These are phyloP conservation scores for Telenomus remus DNA, from an alignment of 1,140 invertebrate species.

Conservation along the genomic window DNA sequence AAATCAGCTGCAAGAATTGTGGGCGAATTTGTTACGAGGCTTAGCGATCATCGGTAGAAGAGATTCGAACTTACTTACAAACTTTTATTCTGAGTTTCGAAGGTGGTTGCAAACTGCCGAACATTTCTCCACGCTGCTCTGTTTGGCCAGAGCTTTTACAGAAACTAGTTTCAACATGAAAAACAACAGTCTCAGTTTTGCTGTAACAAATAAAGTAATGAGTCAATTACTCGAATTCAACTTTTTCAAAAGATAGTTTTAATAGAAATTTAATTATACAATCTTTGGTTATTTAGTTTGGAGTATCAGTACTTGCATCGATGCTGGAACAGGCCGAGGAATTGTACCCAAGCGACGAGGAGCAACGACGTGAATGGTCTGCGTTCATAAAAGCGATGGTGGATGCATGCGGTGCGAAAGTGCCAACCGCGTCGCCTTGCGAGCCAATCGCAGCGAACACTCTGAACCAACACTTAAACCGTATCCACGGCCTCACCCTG, in stretches of 20 bases:
- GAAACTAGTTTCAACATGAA: conserved; percentile 66
- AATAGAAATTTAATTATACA: conserved; percentile 15
- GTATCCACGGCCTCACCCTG: conserved; percentile 63
- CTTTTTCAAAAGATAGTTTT: too few relatives aligned
- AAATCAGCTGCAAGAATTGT: conserved; percentile 73
- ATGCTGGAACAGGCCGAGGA: conserved; percentile 69
- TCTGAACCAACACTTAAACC: conserved; percentile 66
- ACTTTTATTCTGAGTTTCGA: conserved; percentile 76
- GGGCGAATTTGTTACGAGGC: conserved; percentile 75
- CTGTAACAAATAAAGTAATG: conserved; percentile 69
- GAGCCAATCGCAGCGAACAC: conserved; percentile 67
- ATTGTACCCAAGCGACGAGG: conserved; percentile 56
- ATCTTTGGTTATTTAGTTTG: conserved; percentile 66
- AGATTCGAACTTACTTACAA: conserved; percentile 73
- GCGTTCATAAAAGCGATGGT: conserved; percentile 64
- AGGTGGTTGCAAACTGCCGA: conserved; percentile 70
- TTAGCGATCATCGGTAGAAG: conserved; percentile 75
- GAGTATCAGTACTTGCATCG: conserved; percentile 69
- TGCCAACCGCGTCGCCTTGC: conserved; percentile 65
- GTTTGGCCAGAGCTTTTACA: conserved; percentile 64
- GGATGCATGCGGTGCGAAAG: conserved; percentile 60
- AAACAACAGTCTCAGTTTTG: conserved; percentile 69
- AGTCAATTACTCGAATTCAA: too few relatives aligned
- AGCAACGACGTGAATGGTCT: conserved; percentile 64
- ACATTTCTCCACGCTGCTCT: conserved; percentile 55